Evolutionary conservation across 1,140 invertebrate species (phyloP).

Genomic region (Ephestia elutella): DNA sequence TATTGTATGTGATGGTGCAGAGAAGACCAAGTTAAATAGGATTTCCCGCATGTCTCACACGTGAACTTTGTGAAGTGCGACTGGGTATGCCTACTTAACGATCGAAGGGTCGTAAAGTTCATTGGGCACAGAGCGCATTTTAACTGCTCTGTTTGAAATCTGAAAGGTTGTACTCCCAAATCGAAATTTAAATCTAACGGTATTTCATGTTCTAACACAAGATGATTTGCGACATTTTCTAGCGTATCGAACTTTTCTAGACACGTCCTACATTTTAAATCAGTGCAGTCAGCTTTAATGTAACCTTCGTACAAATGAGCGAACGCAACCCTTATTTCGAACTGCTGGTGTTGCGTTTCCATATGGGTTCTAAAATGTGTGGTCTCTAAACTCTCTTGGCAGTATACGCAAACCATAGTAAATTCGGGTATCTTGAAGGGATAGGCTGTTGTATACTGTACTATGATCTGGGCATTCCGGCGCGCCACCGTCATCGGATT

Average conservation of each 20-base stretch:
- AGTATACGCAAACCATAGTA: conserved; percentile 53
- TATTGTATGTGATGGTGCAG: conserved; percentile 30
- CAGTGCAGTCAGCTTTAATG: conserved; percentile 51
- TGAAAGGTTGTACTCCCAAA: conserved; percentile 48
- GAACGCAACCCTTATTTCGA: conserved; percentile 46
- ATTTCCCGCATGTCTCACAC: conserved; percentile 54
- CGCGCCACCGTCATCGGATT: conserved; percentile 42
- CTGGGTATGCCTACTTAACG: conserved; percentile 45
- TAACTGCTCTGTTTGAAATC: conserved; percentile 38
- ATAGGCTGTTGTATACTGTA: conserved; percentile 52
- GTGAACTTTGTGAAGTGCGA: conserved; percentile 48
- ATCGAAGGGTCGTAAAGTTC: conserved; percentile 39
- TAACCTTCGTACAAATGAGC: conserved; percentile 37
- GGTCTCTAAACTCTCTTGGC: conserved; percentile 43
- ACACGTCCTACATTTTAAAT: conserved; percentile 44
- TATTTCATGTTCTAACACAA: conserved; percentile 30
- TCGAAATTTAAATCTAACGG: conserved; percentile 35
- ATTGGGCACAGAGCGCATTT: conserved; percentile 33
- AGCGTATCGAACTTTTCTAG: conserved; percentile 24
- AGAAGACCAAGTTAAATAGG: conserved; percentile 40
- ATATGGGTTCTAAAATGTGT: conserved; percentile 40
- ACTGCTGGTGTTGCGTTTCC: conserved; percentile 30
- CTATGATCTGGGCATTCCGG: conserved; percentile 50
- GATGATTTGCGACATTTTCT: conserved; percentile 31
- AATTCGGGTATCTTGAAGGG: conserved; percentile 49